These are phyloP conservation scores for Thalassarche chlororhynchos DNA, from an alignment of 2,113 vertebrate species.

Conservation along the genomic window DNA sequence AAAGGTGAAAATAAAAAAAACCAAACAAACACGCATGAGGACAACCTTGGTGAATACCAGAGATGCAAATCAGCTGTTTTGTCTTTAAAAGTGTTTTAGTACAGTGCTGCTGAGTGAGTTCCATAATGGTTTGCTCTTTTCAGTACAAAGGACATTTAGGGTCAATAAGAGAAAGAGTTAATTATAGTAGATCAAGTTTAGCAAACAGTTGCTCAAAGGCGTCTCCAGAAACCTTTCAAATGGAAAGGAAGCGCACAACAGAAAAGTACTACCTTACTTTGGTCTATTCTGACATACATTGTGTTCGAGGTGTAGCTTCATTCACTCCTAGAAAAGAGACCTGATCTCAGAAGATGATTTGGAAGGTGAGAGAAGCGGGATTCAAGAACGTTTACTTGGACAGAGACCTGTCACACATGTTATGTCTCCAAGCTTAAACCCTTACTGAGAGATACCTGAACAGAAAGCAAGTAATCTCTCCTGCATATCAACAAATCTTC, in stretches of 20 bases:
- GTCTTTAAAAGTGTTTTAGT: background rate
- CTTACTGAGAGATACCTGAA: background rate
- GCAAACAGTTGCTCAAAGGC: background rate
- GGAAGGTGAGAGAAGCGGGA: background rate
- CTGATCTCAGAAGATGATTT: background rate
- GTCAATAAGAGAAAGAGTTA: background rate
- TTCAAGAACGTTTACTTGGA: background rate
- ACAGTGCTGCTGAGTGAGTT: background rate
- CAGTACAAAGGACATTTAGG: background rate
- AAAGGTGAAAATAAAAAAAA: background rate
- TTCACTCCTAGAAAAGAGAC: background rate
- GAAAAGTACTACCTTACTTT: background rate
- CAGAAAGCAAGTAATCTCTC: background rate
- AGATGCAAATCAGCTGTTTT: background rate
- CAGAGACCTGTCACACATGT: accelerated
- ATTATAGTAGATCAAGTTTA: background rate
- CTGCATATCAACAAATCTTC: background rate
- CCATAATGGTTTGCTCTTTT: background rate
- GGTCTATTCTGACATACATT: background rate
- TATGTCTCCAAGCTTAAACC: background rate
- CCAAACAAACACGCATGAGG: background rate
- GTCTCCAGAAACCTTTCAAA: background rate
- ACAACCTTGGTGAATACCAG: background rate
- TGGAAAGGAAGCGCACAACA: background rate
- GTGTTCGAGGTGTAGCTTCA: background rate